Conservation (phyloP, 2,113 vertebrate species). For the Phycodurus eques region DNA sequence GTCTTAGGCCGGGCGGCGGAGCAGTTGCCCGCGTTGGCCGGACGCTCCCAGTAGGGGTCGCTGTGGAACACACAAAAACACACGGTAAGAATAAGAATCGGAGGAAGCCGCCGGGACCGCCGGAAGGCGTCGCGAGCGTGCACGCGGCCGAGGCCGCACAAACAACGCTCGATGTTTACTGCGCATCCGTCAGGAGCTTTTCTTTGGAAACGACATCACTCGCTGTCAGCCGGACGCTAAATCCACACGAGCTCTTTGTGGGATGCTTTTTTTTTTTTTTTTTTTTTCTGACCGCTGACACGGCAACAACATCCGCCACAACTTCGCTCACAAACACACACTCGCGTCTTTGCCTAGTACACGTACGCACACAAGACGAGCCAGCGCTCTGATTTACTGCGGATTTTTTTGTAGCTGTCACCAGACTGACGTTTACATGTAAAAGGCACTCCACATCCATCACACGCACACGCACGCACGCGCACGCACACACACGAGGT, state of each 20-base stretch:
- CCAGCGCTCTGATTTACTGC: conserved; percentile 41
- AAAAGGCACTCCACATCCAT: conserved; percentile 19
- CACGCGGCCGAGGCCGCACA: not conserved
- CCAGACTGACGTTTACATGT: conserved; percentile 52
- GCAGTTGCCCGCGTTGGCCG: conserved; percentile 66
- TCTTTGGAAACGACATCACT: conserved; percentile 14
- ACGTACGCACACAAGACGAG: conserved; percentile 18
- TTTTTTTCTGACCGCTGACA: no score
- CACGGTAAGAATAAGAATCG: not conserved
- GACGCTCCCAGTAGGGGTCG: conserved; percentile 73
- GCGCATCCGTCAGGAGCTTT: not conserved
- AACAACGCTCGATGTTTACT: not conserved
- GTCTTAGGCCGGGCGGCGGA: conserved; percentile 69
- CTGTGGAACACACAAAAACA: conserved; percentile 60
- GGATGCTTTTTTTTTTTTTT: not conserved
- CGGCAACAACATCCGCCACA: not conserved
- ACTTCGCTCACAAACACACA: not conserved
- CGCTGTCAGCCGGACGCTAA: conserved; percentile 9
- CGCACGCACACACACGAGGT: not conserved
- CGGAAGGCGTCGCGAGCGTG: no score
- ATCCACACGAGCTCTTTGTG: conserved; percentile 3
- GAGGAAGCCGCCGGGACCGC: no score
- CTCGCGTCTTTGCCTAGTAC: not conserved
- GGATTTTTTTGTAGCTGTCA: conserved; percentile 43
- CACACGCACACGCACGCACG: not conserved